Base-by-base conservation (phyloP, 1,140 invertebrate genomes). In the Anastatus disparis region DNA sequence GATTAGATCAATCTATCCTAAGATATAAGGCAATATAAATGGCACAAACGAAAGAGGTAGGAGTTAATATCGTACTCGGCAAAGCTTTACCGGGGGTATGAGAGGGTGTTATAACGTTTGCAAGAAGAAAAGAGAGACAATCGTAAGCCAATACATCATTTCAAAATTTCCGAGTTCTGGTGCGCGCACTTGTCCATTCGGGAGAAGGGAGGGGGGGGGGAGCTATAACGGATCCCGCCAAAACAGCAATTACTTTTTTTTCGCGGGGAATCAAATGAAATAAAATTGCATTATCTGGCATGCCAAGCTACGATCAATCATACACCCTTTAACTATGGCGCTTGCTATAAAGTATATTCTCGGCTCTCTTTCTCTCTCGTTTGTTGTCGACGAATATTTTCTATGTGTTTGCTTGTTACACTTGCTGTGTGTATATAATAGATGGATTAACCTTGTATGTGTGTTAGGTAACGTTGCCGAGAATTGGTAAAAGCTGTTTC, bases 221-320 rank as follows among this genome's bases (percentile, higher is more conserved):
- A 76, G 75, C 79, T 73, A 78, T 74, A 74, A 72, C 73, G 74
- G 73, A 74, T 73, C 75, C 79, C 82, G 81, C 80, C 84, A 81
- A 85, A 85, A 85, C 78, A 83, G 83, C 84, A 85, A 85, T 86
- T 86, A 85, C 80, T 81, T 78, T 63, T n/a, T n/a, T n/a, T n/a
- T n/a, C n/a, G n/a, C 78, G 77, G 72, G 77, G 79, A 86, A 85
- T 85, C 84, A 82, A 86, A 85, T 85, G 82, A 84, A 85, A 86
- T 85, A 85, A 85, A 86, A 86, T 85, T 85, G 80, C 81, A 84
- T 85, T 85, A 84, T 84, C 82, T 81, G 81, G 80, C 83, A 85
- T 85, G 83, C 80, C 79, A 84, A 77, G 77, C 72, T 67, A 74
- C 82, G 81, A 86, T 86, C 83, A 83, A 85, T 86, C 84, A 86